phyloP scores from a whole-genome alignment of 2,113 vertebrate genomes.

The Boulengeromyrus knoepffleri region DNA sequence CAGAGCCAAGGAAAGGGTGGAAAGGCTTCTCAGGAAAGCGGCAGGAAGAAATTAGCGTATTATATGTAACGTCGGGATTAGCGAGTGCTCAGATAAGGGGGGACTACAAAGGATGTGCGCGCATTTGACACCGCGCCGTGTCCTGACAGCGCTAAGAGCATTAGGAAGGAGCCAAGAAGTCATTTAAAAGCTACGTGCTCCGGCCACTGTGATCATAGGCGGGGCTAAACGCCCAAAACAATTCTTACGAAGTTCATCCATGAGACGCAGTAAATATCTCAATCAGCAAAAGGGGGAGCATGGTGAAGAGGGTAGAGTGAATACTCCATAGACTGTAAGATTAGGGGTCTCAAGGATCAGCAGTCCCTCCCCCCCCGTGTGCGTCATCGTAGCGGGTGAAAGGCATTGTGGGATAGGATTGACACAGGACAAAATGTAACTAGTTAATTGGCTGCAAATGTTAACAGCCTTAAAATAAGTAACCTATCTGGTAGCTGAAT shows the following conservation, averaged over 20 bases:
- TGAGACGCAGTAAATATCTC: neutral
- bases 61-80: slow-evolving; percentile 31
- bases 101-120: slow-evolving; percentile 21
- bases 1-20: neutral
- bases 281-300: neutral
- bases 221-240: slow-evolving; percentile 5
- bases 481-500: neutral
- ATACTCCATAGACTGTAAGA: neutral
- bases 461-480: slow-evolving; percentile 26
- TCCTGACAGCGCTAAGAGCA: slow-evolving; percentile 27
- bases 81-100: slow-evolving; percentile 10
- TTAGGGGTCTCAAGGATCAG: neutral
- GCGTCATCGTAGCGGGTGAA: neutral
- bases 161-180: slow-evolving; percentile 30
- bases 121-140: slow-evolving; percentile 4
- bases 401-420: neutral
- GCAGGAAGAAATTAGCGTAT: slow-evolving; percentile 19
- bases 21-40: neutral
- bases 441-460: slow-evolving; percentile 13
- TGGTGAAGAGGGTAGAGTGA: neutral
- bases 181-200: slow-evolving; percentile 17
- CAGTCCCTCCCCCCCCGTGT: too few species aligned
- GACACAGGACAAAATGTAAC: slow-evolving; percentile 13
- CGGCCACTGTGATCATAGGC: slow-evolving; percentile 26
- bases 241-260: neutral